Evolutionary conservation across 2,113 vertebrate genomes (phyloP).

Genomic region (Hypomesus transpacificus): DNA sequence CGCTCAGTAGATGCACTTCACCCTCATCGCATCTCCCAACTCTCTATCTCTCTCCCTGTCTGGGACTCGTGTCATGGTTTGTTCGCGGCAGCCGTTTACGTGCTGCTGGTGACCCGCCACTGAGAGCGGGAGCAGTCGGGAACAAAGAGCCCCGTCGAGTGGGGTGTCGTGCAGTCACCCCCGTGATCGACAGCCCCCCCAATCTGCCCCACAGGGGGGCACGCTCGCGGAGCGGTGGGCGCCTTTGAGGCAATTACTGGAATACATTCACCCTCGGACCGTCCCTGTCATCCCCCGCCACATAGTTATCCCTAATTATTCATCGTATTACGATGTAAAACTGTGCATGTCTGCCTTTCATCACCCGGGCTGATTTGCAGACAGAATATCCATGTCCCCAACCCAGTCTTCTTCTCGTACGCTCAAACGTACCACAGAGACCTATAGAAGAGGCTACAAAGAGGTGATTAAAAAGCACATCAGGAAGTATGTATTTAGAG

Average conservation of each 20-base stretch:
- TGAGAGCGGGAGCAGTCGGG: slow-evolving; percentile 27
- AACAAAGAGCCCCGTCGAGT: slow-evolving; percentile 55
- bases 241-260: slow-evolving; percentile 57
- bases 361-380: slow-evolving; percentile 16
- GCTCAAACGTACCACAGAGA: slow-evolving; percentile 58
- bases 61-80: slow-evolving; percentile 21
- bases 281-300: slow-evolving; percentile 50
- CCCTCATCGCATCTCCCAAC: slow-evolving; percentile 9
- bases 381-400: background rate
- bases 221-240: slow-evolving; percentile 30
- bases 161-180: slow-evolving; percentile 39
- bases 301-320: slow-evolving; percentile 40
- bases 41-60: background rate
- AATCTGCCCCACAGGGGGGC: slow-evolving; percentile 24
- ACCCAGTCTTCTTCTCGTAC: slow-evolving; percentile 9
- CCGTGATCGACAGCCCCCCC: slow-evolving; percentile 33
- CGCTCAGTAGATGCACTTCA: background rate
- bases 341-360: slow-evolving; percentile 49
- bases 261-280: slow-evolving; percentile 50
- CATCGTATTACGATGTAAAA: slow-evolving; percentile 25
- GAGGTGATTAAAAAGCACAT: slow-evolving; percentile 65
- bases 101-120: slow-evolving; percentile 23
- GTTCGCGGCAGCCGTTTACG: slow-evolving; percentile 31
- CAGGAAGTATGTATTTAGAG: slow-evolving; percentile 54
- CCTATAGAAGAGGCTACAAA: slow-evolving; percentile 62